Base-by-base conservation (phyloP, 2,888 invertebrate genomes). In the Ophonus ardosiacus region DNA sequence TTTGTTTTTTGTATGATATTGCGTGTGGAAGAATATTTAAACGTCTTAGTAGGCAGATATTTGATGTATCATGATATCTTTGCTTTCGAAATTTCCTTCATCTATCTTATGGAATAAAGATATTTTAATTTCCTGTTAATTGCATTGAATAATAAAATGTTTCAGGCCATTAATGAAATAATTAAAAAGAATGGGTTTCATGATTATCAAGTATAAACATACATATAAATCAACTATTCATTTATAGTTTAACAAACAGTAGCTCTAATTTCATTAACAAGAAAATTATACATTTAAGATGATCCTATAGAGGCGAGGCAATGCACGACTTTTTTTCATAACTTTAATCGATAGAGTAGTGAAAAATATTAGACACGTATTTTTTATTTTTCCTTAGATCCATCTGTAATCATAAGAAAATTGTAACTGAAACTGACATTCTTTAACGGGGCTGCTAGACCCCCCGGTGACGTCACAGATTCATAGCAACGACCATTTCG, bases 51-150 rank as follows among this genome's bases (percentile, higher is more conserved):
- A 68, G 24, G 38, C 31, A 15, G 15, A 13, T 24, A 63, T 63
- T 63, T 63, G 10, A 63, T 24, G 31, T 68, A 31, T 7, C 31
- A 68, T 68, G 68, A 68, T 68, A 68, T 68, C 68, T 68, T 68
- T 68, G 31, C 15, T 68, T 68, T 68, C 38, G 68, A 68, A 68
- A 68, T 15, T 13, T 7, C 38, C 31, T 68, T 15, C 10, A 68
- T 68, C 15, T 68, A 68, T 38, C 31, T 38, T 38, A 24, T 6
- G 63, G 24, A 63, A 63, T 63, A 63, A 68, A 68, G 38, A 31
- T 15, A n/a, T 68, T 38, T 38, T 15, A 38, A 68, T 38, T 31
- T 63, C 13, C 0, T 63, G 13, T 21, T 63, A 63, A 24, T 63
- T 63, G 21, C 18, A 7, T 24, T 13, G 43, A 51, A 13, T 51